Conservation (phyloP, 92 coral and sea anemone species). For the Hydrozoanthus gracilis region DNA sequence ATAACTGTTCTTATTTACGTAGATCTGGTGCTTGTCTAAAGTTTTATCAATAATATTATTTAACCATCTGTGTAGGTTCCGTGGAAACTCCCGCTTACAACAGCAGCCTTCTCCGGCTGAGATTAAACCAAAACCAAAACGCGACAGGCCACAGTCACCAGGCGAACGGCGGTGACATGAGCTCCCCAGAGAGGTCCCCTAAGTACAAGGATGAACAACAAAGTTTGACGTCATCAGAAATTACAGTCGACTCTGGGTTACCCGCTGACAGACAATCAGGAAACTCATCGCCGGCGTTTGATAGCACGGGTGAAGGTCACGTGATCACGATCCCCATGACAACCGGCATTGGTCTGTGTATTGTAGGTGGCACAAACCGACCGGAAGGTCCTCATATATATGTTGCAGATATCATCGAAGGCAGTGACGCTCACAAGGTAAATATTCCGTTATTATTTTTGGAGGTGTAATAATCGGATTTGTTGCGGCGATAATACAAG, state of each 20-base stretch:
- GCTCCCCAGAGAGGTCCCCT: slow-evolving; percentile 59
- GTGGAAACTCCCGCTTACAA: slow-evolving; percentile 82
- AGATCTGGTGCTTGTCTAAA: neutral
- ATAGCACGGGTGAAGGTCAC: slow-evolving; percentile 87
- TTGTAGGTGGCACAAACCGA: slow-evolving; percentile 93
- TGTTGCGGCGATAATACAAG: neutral
- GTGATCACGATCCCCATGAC: slow-evolving; percentile 71
- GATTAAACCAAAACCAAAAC: slow-evolving; percentile 43
- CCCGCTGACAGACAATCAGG: slow-evolving; percentile 89
- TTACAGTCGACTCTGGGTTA: slow-evolving; percentile 92
- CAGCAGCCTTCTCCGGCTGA: slow-evolving; percentile 65
- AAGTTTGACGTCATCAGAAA: slow-evolving; percentile 85
- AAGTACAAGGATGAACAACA: slow-evolving; percentile 78
- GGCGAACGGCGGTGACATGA: slow-evolving; percentile 56
- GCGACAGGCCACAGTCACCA: slow-evolving; percentile 50
- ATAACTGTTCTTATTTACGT: neutral
- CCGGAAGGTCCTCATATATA: slow-evolving; percentile 93
- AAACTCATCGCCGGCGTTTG: slow-evolving; percentile 89
- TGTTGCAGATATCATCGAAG: slow-evolving; percentile 86
- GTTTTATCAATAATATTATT: neutral
- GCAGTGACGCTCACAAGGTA: slow-evolving; percentile 93
- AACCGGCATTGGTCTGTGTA: slow-evolving; percentile 92
- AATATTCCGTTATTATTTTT: neutral
- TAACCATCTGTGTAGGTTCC: slow-evolving; percentile 44
- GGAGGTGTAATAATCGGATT: neutral